Conservation (phyloP, 2,888 invertebrate species). For the Gryllus longicercus region DNA sequence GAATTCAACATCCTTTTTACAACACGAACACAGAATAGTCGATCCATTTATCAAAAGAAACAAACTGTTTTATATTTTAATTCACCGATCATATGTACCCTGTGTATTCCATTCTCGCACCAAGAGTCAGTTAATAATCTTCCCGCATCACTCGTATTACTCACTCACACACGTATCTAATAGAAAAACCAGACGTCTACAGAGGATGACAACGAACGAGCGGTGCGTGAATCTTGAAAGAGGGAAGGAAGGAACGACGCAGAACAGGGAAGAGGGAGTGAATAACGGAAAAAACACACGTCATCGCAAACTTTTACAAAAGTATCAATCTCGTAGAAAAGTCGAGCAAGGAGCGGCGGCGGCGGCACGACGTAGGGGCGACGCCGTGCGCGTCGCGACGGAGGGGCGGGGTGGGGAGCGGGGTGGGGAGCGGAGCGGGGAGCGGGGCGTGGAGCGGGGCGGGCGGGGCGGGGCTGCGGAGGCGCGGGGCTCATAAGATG, state of each 20-base stretch:
- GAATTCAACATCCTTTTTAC: not conserved
- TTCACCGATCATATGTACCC: not conserved
- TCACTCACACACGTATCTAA: not conserved
- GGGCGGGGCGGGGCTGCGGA: too few species aligned
- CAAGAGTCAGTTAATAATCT: not conserved
- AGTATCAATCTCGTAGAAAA: constrained; percentile 10
- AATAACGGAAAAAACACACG: not conserved
- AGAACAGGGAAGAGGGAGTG: not conserved
- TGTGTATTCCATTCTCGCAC: not conserved
- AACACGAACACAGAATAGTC: not conserved
- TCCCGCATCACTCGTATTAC: not conserved
- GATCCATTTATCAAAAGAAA: not conserved
- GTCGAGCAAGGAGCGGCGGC: not conserved
- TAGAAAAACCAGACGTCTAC: not conserved
- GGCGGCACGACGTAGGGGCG: too few species aligned
- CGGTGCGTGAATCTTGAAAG: not conserved
- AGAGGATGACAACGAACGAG: not conserved
- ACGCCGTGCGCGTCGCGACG: too few species aligned
- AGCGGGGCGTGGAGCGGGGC: too few species aligned
- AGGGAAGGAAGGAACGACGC: not conserved
- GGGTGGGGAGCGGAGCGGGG: too few species aligned
- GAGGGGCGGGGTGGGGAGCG: too few species aligned
- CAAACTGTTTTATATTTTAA: not conserved
- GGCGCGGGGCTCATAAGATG: constrained; percentile 49
- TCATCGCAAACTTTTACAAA: not conserved